Evolutionary conservation across 2,113 vertebrate genomes (phyloP), one percentile per base, ranked within the genome.

Genomic region (Odontesthes bonariensis): DNA sequence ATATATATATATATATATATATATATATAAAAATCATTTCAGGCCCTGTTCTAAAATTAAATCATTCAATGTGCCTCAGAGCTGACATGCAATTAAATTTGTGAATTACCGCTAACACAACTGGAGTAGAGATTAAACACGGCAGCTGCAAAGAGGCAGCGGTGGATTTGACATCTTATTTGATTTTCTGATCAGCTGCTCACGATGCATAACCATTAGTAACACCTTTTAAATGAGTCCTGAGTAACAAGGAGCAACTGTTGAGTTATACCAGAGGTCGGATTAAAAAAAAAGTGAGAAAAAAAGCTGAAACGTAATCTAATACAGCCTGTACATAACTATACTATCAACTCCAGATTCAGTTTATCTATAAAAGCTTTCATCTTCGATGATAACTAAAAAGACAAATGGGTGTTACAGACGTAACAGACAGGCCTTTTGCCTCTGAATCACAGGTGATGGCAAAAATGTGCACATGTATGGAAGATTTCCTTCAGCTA

Each of bases 161-260:
- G 13, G 42, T 44, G 6, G 5, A 27, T 27, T 27, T 27, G 1
- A 27, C 27, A 27, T 27, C 27, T 27, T 27, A 27, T 27, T 27
- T 27, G 27, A 27, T 27, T 27, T 27, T 27, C 27, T 27, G 63
- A 35, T 13, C 17, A n/a, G 20, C 12, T 40, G 40, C 27, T 44
- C 35, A 40, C 60, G 47, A 8, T 13, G 51, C n/a, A 23, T 17
- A 38, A 58, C 27, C 17, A 33, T 19, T 35, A 16, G 17, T 14
- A 38, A 64, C 35, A 12, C 3, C 5, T 72, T 57, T 73, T 44
- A 73, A 31, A 74, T 62, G 61, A 55, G 55, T 46, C 47, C 52
- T 1, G 9, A 56, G 19, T 73, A 32, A 56, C 19, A 9, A 65
- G 11, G n/a, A 66, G 35, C 66, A 65, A 71, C 19, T 56, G 51